Base-by-base conservation (phyloP, 2,113 vertebrate species). In the Anhinga rufa region DNA sequence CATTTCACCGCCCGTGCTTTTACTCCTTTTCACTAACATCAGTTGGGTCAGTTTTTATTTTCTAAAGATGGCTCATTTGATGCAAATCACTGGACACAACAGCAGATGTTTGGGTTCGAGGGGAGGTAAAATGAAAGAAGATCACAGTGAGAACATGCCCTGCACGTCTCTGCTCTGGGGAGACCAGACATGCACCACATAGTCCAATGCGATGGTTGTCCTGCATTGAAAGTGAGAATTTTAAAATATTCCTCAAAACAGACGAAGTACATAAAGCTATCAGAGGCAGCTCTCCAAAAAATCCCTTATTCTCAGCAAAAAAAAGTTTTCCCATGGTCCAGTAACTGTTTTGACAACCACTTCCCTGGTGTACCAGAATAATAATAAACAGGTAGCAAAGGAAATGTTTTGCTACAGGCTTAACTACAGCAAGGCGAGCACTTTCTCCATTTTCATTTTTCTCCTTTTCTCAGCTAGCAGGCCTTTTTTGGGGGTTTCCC, bases 331-430 rank as follows among this genome's bases (percentile, higher is more conserved):
- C 31, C 58, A 68, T 55, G 55, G 68, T 36, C 71, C 11, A 26
- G 17, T 7, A 51, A 83, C 51, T 70, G 46, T 83, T 88, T 92
- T 60, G 34, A 68, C 90, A 96, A 96, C 71, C 31, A 38, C 78
- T 79, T 55, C 36, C 64, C 25, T 48, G 40, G 34, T 82, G 36
- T 40, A 79, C 31, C 36, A 76, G 60, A 75, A 78, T 42, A 48
- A 14, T 66, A 88, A 88, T 28, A 91, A 78, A 95, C 31, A 82
- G 64, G 86, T 71, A 92, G 68, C 40, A 66, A 88, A 90, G 44
- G 58, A 74, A 92, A 86, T 86, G 54, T 66, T 88, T 86, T 72
- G 54, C 40, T 86, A 31, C 48, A 71, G n/a, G 25, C 38, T 88
- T 52, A 80, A 86, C 46, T 83, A 60, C 7, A 92, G 61, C 44